phyloP scores from a whole-genome alignment of 2,888 invertebrate species.

The Phyllotreta striolata region DNA sequence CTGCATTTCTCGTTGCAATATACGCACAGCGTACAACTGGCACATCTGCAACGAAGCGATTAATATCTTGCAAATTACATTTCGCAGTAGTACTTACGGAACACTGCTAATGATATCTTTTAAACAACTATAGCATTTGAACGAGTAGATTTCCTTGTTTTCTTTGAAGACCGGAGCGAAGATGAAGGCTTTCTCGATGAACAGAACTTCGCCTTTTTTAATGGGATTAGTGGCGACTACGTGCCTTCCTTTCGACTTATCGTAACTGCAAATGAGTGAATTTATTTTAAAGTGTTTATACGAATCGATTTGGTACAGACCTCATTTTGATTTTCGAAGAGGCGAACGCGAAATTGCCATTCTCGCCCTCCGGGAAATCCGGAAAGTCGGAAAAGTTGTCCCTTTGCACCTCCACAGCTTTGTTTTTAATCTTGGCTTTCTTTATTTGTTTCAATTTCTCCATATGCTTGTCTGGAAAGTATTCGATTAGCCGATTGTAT shows the following conservation, averaged over 20 bases:
- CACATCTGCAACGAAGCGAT: conserved; percentile 67
- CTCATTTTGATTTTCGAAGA: conserved; percentile 65
- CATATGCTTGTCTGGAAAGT: conserved; percentile 50
- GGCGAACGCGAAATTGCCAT: conserved; percentile 64
- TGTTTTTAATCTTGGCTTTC: conserved; percentile 45
- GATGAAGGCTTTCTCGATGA: conserved; percentile 82
- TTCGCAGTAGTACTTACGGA: conserved; percentile 65
- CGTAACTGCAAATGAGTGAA: conserved; percentile 59
- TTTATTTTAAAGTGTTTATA: not conserved
- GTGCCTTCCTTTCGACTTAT: conserved; percentile 69
- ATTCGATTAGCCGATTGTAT: not conserved
- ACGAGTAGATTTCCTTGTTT: conserved; percentile 60
- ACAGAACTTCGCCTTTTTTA: conserved; percentile 74
- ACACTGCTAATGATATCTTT: conserved; percentile 66
- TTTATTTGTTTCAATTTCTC: conserved; percentile 52
- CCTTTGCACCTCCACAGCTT: conserved; percentile 42
- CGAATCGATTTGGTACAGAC: conserved; percentile 41
- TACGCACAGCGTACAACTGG: conserved; percentile 69
- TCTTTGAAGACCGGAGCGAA: conserved; percentile 74
- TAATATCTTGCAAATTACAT: conserved; percentile 10
- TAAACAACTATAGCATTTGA: conserved; percentile 80
- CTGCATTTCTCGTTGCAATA: conserved; percentile 76
- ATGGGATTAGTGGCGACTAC: conserved; percentile 69
- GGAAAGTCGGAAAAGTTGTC: conserved; percentile 57
- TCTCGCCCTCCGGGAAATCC: conserved; percentile 62